phyloP scores from a whole-genome alignment of 2,888 invertebrate genomes.

The Frankliniella fusca region DNA sequence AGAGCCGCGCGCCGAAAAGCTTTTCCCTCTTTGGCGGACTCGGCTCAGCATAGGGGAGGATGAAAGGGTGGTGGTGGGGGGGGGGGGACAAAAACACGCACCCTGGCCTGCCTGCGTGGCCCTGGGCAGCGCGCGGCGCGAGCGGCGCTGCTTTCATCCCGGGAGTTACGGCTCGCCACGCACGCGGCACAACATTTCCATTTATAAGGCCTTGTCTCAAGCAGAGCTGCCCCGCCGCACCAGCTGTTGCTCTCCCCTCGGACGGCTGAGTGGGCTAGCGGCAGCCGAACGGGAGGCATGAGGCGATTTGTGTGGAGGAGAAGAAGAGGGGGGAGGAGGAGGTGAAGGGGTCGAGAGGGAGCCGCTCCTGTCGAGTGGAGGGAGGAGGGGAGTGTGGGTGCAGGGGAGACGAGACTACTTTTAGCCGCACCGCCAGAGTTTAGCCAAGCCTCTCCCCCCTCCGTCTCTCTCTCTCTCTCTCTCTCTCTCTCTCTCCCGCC shows the following conservation, averaged over 20 bases:
- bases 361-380: no score
- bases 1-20: no score
- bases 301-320: background rate
- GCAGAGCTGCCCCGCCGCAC: background rate
- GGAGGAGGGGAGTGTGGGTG: no score
- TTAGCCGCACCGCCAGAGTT: background rate
- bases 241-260: slow-evolving; percentile 3
- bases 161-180: slow-evolving; percentile 1
- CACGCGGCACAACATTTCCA: slow-evolving; percentile 9
- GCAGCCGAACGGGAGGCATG: background rate
- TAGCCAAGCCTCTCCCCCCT: background rate
- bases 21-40: no score
- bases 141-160: background rate
- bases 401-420: background rate
- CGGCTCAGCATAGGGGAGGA: no score
- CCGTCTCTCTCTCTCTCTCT: background rate
- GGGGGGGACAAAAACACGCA: no score
- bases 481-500: background rate
- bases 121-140: background rate
- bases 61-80: no score
- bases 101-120: no score
- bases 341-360: no score
- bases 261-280: background rate
- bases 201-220: slow-evolving; percentile 25
- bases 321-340: no score